A percentile compares a stretch with the other conserved stretches of the same genome.
Conservation (phyloP, 2,113 vertebrate genomes). For the Gracilinanus agilis region DNA sequence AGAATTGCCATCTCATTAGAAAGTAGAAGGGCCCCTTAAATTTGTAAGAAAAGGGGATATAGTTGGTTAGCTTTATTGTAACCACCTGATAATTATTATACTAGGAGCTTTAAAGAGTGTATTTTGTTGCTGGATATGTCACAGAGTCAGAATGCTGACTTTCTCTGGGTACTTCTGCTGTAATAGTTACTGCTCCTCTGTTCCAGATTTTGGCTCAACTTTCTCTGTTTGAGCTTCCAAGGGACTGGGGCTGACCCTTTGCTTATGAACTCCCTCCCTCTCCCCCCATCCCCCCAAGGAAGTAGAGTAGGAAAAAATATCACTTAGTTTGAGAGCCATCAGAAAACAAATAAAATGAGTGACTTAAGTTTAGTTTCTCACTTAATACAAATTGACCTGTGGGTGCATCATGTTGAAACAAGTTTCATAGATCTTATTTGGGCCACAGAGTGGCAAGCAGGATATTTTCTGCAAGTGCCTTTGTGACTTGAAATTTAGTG, state of each 20-base stretch:
- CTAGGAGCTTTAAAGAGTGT: constrained; percentile 51
- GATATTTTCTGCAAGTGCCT: constrained; percentile 19
- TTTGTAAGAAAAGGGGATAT: constrained; percentile 21
- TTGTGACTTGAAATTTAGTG: neutral
- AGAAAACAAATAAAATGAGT: constrained; percentile 48
- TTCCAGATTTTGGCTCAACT: constrained; percentile 40
- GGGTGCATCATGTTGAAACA: neutral
- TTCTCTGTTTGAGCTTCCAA: constrained; percentile 61
- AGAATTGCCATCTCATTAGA: constrained; percentile 57
- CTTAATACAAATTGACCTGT: neutral
- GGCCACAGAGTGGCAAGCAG: constrained; percentile 22
- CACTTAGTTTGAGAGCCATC: constrained; percentile 45
- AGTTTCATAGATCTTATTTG: constrained; percentile 10
- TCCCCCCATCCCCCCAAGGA: constrained; percentile 25
- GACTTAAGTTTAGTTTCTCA: neutral
- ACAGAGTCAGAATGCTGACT: constrained; percentile 45
- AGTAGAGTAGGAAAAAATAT: neutral
- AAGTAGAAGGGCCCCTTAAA: constrained; percentile 58
- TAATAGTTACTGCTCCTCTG: constrained; percentile 11
- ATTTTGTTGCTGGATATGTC: neutral
- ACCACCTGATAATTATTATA: constrained; percentile 36
- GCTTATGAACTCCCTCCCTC: constrained; percentile 9
- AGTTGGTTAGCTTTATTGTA: constrained; percentile 58
- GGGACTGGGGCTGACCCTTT: constrained; percentile 25
- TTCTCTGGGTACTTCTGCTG: constrained; percentile 18